Conservation (phyloP, 2,113 vertebrate genomes). For the Cheilinus undulatus region DNA sequence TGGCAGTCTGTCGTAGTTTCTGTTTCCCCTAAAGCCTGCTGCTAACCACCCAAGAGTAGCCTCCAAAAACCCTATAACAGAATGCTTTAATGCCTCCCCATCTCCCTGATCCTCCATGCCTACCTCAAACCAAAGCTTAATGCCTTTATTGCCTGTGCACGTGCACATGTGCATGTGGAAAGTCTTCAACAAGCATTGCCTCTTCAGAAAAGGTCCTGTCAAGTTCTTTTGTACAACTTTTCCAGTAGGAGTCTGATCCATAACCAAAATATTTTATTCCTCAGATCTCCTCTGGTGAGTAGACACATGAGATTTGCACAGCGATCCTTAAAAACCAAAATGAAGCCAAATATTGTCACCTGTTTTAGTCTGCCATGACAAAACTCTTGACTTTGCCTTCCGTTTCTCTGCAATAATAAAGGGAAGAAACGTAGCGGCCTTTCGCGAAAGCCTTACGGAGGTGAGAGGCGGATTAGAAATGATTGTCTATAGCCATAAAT, state of each 20-base stretch:
- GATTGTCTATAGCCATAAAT: slow-evolving; percentile 55
- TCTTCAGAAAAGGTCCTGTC: slow-evolving; percentile 11
- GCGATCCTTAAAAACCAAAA: slow-evolving; percentile 9
- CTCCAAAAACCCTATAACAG: slow-evolving; percentile 1
- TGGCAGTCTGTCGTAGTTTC: slow-evolving; percentile 6
- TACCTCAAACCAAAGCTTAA: slow-evolving; percentile 70
- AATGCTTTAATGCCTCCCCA: background rate
- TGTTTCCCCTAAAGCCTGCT: slow-evolving; percentile 25
- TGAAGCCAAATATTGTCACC: slow-evolving; percentile 49
- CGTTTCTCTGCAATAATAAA: slow-evolving; percentile 60
- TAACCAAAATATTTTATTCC: slow-evolving; percentile 79
- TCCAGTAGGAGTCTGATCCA: slow-evolving; percentile 53
- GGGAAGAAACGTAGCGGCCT: slow-evolving; percentile 66
- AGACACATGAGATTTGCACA: slow-evolving; percentile 33
- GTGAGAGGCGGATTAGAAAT: slow-evolving; percentile 32
- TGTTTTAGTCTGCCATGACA: slow-evolving; percentile 33
- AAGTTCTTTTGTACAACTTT: slow-evolving; percentile 32
- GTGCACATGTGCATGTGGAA: slow-evolving; percentile 41
- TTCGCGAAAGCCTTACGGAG: slow-evolving; percentile 63
- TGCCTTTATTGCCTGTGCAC: slow-evolving; percentile 64
- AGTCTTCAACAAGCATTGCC: slow-evolving; percentile 52
- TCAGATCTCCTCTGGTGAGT: slow-evolving; percentile 46
- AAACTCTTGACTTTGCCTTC: slow-evolving; percentile 55
- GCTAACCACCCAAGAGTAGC: slow-evolving; percentile 22
- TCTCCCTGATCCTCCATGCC: background rate